Evolutionary conservation across 2,797 vertebrate genomes (phyloP), one percentile per base, ranked within the genome.

Genomic region (Melanotaenia nigrans): DNA sequence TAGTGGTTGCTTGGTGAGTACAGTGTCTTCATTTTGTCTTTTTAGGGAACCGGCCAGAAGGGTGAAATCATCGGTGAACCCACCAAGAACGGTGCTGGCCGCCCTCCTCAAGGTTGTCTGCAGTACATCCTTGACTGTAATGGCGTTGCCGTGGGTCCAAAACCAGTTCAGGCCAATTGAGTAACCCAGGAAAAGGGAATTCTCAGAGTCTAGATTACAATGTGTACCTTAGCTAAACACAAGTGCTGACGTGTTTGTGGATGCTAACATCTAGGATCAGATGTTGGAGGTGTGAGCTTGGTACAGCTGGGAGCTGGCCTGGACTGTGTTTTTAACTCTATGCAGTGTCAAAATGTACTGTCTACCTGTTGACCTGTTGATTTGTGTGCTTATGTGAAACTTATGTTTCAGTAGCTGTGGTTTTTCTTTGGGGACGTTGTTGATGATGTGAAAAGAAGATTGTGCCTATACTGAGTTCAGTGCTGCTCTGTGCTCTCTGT

Each of bases 61-160:
- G 92, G 89, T 59, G 97, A 98, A 68, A 81, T 90, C 20, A 32
- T 64, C 11, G 83, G 79, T 1, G 97, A 98, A 54, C 87, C 92
- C 68, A 94, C 90, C 85, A 97, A 97, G 92, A 93, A 94, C 86
- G 75, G 94, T 85, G 77, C 95, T 85, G 95, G 95, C 78, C 93
- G 93, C 92, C 95, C 97, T 18, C 97, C 97, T 86, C 97, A 99
- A 95, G 96, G 98, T 94, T 99, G 97, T 93, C 95, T 99, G 95
- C 97, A 99, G 96, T 99, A 98, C 93, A 99, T 99, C 94, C 97
- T 99, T 79, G 97, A 99, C 95, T 99, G 97, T 95, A 99, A 99
- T 91, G 97, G 97, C 86, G 96, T 97, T 87, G 96, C 97, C 88
- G 96, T 97, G 93, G 96, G 96, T 93, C 96, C 96, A 87, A 99